phyloP scores from a whole-genome alignment of 1,140 invertebrate genomes.

The Sinella curviseta region DNA sequence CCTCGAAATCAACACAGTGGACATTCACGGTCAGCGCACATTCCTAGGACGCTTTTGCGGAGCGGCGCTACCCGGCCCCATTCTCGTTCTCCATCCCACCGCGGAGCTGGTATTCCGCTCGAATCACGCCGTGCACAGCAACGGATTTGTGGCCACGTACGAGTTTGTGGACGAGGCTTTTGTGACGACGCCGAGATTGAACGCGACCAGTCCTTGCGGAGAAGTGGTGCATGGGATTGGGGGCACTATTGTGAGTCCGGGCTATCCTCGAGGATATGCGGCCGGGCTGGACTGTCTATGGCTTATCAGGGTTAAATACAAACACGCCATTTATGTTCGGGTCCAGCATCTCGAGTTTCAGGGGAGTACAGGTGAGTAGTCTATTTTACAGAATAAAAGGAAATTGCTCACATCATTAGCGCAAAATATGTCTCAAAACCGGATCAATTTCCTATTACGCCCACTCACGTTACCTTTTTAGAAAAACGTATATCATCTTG shows the following conservation, averaged over 20 bases:
- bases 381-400: not conserved
- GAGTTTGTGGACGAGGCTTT: constrained; percentile 54
- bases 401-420: no score
- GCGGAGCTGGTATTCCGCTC: constrained; percentile 54
- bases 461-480: not conserved
- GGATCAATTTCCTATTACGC: no score
- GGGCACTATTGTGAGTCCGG: constrained; percentile 56
- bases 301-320: constrained; percentile 55
- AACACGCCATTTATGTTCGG: constrained; percentile 54
- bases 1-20: constrained; percentile 52
- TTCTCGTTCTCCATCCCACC: constrained; percentile 53
- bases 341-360: constrained; percentile 56
- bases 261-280: constrained; percentile 55
- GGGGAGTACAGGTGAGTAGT: constrained; percentile 53
- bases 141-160: constrained; percentile 53
- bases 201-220: constrained; percentile 52
- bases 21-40: constrained; percentile 47
- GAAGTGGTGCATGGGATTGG: constrained; percentile 54
- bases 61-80: constrained; percentile 38
- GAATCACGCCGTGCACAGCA: constrained; percentile 52
- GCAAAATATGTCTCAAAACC: no score
- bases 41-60: constrained; percentile 54
- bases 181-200: constrained; percentile 53
- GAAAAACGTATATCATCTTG: no score
- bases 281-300: constrained; percentile 56